Percentiles rank a stretch among this genome's conserved stretches.
These are phyloP conservation scores for Pygoscelis antarcticus DNA, from an alignment of 2,113 vertebrate species.

Conservation along the genomic window DNA sequence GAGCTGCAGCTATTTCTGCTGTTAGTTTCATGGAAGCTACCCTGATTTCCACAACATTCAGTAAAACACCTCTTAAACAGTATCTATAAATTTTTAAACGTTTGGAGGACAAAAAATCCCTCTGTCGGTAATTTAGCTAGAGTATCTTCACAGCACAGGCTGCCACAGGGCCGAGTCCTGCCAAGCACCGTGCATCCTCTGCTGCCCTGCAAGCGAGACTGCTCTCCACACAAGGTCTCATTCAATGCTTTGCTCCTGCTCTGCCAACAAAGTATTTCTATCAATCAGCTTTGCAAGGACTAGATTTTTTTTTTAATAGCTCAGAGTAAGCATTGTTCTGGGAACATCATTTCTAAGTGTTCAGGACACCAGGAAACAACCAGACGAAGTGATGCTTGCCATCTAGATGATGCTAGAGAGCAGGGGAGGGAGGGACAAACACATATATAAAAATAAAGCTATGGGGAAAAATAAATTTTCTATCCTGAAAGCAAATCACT, in stretches of 20 bases:
- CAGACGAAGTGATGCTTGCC: background rate
- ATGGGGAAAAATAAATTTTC: background rate
- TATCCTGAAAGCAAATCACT: background rate
- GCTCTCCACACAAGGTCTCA: background rate
- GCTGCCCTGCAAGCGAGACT: fast-evolving
- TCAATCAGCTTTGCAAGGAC: background rate
- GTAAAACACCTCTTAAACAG: background rate
- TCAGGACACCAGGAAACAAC: background rate
- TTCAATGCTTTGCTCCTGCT: background rate
- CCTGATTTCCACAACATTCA: background rate
- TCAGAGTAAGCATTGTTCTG: background rate
- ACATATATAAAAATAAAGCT: background rate
- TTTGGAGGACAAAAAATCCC: background rate
- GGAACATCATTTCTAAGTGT: background rate
- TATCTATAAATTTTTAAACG: background rate
- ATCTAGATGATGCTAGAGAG: background rate
- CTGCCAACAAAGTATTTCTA: background rate
- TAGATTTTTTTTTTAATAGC: background rate
- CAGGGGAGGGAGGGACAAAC: background rate
- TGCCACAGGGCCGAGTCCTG: background rate
- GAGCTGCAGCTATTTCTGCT: background rate
- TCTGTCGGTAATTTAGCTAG: background rate
- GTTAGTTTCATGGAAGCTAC: background rate
- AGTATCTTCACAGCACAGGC: background rate
- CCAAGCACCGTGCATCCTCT: fast-evolving